Evolutionary conservation across 2,113 vertebrate species (phyloP).

Genomic region (Centropus bengalensis): DNA sequence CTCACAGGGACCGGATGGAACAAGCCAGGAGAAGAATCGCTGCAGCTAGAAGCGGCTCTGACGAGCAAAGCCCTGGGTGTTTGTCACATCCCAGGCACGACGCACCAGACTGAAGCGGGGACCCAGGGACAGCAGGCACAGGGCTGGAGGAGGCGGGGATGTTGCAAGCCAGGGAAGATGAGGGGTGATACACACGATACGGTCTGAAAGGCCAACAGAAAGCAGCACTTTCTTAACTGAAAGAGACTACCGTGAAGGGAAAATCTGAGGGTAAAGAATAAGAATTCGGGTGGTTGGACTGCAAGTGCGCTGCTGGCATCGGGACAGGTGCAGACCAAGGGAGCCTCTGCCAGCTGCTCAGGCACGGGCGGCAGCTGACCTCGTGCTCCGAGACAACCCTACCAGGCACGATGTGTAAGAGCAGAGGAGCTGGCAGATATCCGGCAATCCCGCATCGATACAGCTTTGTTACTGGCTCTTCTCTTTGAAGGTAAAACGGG

Average conservation of each 20-base stretch:
- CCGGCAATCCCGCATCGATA: background rate
- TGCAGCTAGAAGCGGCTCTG: background rate
- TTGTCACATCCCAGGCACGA: background rate
- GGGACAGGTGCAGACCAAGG: background rate
- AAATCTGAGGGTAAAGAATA: background rate
- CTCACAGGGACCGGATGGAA: background rate
- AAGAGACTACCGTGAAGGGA: background rate
- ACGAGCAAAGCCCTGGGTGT: background rate
- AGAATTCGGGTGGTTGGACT: background rate
- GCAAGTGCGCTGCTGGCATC: background rate
- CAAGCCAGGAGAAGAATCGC: background rate
- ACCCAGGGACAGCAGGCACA: too few species aligned
- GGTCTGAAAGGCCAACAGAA: background rate
- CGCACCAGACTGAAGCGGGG: too few species aligned
- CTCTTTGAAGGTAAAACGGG: background rate
- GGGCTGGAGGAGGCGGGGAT: too few species aligned
- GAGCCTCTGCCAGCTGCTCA: background rate
- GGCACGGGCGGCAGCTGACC: background rate
- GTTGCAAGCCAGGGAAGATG: background rate
- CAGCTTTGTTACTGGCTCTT: background rate
- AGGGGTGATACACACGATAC: background rate
- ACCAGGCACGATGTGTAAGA: rapidly evolving
- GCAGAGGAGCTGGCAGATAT: background rate
- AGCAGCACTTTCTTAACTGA: background rate
- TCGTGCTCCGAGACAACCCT: background rate